Base-by-base conservation (phyloP, 2,113 vertebrate species). In the Aviceda subcristata region DNA sequence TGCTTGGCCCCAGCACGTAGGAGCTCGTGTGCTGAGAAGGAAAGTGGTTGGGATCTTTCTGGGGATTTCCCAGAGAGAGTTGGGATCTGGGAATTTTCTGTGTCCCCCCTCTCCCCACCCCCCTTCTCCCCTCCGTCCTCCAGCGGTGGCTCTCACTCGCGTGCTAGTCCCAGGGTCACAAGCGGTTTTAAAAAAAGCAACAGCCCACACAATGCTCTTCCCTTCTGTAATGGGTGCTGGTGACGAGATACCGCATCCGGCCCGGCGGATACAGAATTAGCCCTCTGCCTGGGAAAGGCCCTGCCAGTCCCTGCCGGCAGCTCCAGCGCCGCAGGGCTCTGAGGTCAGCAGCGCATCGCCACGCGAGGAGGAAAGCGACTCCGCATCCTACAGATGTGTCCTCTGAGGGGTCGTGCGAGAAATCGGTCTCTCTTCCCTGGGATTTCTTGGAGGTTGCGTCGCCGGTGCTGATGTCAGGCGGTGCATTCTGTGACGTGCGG, bases 181-280 rank as follows among this genome's bases (percentile, higher is more conserved):
- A 83, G 17, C 1, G 0, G 15, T 24, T 73, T 91, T 83, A 71
- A 90, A 96, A 90, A 93, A 92, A 95, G 67, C 92, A 86, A 11
- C 85, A 60, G 53, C 92, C 86, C 88, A 83, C 91, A 96, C 94
- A 95, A 60, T 76, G 88, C 95, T 86, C 78, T 92, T 95, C 82
- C 95, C 62, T 93, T 57, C 68, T 34, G 24, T n/a, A 9, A 7
- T 1, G 80, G 71, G 77, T 4, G 74, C 88, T 67, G 92, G 10
- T 78, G 90, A 64, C 2, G 64, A 78, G 95, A 10, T 48, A 14
- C 43, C 3, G 3, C 71, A 66, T 94, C 93, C 64, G 32, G 83
- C 56, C 72, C 8, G 1, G 29, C 9, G 62, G 60, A 18, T 4
- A 7, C 15, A 0, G 86, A 77, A 84, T 91, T 38, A 94, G 72